Evolutionary conservation across 2,888 invertebrate species (phyloP).

Genomic region (Dynastes hyllus): DNA sequence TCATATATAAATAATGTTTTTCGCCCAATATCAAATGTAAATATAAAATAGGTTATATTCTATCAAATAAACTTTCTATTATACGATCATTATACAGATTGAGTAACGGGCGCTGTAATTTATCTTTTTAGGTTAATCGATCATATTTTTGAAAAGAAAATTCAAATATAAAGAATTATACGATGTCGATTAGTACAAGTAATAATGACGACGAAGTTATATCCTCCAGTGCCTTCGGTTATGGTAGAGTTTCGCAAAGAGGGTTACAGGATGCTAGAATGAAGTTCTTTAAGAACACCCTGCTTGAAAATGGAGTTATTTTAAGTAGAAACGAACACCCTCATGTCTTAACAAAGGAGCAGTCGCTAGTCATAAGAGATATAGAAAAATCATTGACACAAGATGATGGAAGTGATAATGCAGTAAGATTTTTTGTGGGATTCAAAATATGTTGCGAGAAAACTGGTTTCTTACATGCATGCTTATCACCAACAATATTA

Average conservation of each 20-base stretch:
- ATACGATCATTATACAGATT: not conserved
- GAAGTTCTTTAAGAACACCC: slow-evolving; percentile 58
- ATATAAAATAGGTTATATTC: no score
- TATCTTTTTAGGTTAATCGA: no score
- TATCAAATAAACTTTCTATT: no score
- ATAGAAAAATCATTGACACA: slow-evolving; percentile 61
- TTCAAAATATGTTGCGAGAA: slow-evolving; percentile 68
- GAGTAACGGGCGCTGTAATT: no score
- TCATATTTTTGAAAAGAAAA: not conserved
- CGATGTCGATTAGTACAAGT: not conserved
- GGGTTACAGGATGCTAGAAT: slow-evolving; percentile 10
- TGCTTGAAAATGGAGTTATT: slow-evolving; percentile 62
- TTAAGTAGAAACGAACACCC: slow-evolving; percentile 60
- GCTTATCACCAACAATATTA: slow-evolving; percentile 66
- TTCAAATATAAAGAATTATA: not conserved
- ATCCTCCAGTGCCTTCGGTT: slow-evolving; percentile 10
- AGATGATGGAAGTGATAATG: slow-evolving; percentile 64
- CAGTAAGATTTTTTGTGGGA: slow-evolving; percentile 74
- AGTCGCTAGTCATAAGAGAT: slow-evolving; percentile 66
- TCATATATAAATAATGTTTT: no score
- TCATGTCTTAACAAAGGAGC: slow-evolving; percentile 65
- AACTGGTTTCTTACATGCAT: slow-evolving; percentile 65
- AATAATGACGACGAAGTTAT: slow-evolving; percentile 9
- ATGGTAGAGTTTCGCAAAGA: slow-evolving; percentile 17
- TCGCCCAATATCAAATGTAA: no score